A percentile compares a stretch with the other conserved stretches of the same genome.
phyloP scores from a whole-genome alignment of 2,113 vertebrate genomes.

The Oophaga pumilio region DNA sequence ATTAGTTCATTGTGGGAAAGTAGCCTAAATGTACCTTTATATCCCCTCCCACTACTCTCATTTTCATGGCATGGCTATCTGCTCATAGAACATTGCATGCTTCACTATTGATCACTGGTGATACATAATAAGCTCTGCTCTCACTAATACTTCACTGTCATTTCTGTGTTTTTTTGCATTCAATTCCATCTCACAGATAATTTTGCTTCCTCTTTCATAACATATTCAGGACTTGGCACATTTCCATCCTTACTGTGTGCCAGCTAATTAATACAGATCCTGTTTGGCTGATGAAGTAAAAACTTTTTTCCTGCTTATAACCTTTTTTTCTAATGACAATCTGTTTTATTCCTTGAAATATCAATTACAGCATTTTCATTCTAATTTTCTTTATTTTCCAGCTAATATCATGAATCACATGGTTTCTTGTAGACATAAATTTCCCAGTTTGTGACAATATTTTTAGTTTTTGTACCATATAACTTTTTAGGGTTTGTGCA shows the following conservation, averaged over 20 bases:
- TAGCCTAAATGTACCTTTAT: background rate
- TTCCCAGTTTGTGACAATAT: background rate
- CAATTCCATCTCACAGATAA: background rate
- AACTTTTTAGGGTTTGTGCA: background rate
- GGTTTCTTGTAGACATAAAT: background rate
- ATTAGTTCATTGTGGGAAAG: too few relatives aligned
- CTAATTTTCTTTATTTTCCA: background rate
- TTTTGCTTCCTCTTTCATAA: constrained; percentile 19
- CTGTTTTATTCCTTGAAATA: constrained; percentile 25
- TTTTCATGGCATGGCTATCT: background rate
- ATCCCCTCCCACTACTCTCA: background rate
- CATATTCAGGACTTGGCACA: constrained; percentile 50
- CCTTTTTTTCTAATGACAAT: constrained; percentile 32
- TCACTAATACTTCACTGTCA: background rate
- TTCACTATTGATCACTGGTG: background rate
- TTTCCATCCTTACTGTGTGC: constrained; percentile 17
- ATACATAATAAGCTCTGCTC: background rate
- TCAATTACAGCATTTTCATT: constrained; percentile 13
- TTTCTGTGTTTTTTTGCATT: background rate
- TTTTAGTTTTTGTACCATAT: background rate
- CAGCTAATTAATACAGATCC: constrained; percentile 50
- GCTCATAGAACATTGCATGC: background rate
- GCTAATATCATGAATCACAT: background rate
- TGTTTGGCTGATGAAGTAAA: constrained; percentile 40
- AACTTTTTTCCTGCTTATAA: constrained; percentile 35